Base-by-base conservation (phyloP, 2,797 vertebrate genomes). In the Brachymystax lenok region DNA sequence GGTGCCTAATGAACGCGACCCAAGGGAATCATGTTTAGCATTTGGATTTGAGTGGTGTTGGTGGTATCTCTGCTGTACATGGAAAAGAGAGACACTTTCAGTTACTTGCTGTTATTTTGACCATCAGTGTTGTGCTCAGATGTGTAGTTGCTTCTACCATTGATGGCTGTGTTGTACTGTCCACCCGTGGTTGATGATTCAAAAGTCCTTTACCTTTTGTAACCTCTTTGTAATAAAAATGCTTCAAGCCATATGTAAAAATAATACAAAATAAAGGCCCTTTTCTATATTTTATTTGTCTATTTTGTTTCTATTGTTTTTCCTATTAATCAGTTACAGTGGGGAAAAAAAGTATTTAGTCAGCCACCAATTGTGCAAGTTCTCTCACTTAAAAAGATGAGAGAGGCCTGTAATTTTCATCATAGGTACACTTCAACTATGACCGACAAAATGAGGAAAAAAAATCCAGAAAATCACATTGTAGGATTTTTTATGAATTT, bases 171-270 rank as follows among this genome's bases (percentile, higher is more conserved):
- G 74, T 74, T 72, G 40, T 78, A 84, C 77, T 87, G 86, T 88
- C 83, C 82, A 84, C 83, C 84, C 82, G 82, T 88, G 85, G 80
- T 87, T 87, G 82, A 90, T 85, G 82, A 89, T 85, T 87, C 59
- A 66, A 78, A 88, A 84, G 82, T 89, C 81, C 84, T 86, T 77
- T 73, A 90, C 74, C 82, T 92, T 92, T 92, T 93, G 89, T 93
- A 92, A 90, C 84, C 76, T 84, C 86, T 92, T 93, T 91, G 87
- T 92, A 91, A 91, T 87, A 90, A 86, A 90, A 92, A 90, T 88
- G 86, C 87, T 80, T 5, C 19, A 94, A 93, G 92, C 92, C 91
- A 93, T 93, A 91, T 94, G 91, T 93, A 91, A 88, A 91, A 63
- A 66, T n/a, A 46, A 19, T 69, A 90, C 82, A 86, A 88, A 91